Evolutionary conservation across 2,113 vertebrate genomes (phyloP), one percentile per base, ranked within the genome.

Genomic region (Electrona antarctica): DNA sequence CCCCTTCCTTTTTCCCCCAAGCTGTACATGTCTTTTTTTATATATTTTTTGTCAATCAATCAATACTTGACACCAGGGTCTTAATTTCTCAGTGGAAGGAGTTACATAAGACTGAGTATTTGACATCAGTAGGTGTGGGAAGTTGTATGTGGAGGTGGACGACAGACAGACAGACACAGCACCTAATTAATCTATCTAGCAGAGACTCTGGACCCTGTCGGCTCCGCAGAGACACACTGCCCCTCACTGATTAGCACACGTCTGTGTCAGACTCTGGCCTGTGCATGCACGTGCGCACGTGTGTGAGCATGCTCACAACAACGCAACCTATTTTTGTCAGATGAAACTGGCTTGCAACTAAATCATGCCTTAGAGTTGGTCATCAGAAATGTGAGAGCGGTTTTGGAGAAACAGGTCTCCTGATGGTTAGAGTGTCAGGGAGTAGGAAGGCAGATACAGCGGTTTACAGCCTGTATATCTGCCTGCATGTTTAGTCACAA

Each of bases 401-500:
- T 21, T 51, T 58, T 50, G n/a, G 45, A 83, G 64, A 72, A 83
- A 79, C 81, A 80, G 63, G 59, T 54, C 50, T 49, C 73, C 57
- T 78, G 72, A 71, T 55, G 64, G 65, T 21, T 1, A 55, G 13
- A 54, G 64, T 69, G 79, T 76, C 48, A 9, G 64, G 80, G 79
- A 77, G 87, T 67, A 84, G 90, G 89, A 93, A 92, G 88, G 91
- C 80, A 87, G 86, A 90, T 88, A 88, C 45, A n/a, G n/a, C n/a
- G n/a, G n/a, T n/a, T n/a, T n/a, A n/a, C n/a, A 21, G 21, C 21
- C 21, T 21, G 21, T 21, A 21, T 21, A 21, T 21, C 21, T 21
- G 21, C 21, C 21, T 21, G 21, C 21, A 21, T 74, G 33, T 3
- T 41, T 41, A 41, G 33, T 41, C 33, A 41, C 33, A 41, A 41